A percentile compares a stretch with the other conserved stretches of the same genome.
Conservation (phyloP, 2,888 invertebrate species). For the Nebria brevicollis region DNA sequence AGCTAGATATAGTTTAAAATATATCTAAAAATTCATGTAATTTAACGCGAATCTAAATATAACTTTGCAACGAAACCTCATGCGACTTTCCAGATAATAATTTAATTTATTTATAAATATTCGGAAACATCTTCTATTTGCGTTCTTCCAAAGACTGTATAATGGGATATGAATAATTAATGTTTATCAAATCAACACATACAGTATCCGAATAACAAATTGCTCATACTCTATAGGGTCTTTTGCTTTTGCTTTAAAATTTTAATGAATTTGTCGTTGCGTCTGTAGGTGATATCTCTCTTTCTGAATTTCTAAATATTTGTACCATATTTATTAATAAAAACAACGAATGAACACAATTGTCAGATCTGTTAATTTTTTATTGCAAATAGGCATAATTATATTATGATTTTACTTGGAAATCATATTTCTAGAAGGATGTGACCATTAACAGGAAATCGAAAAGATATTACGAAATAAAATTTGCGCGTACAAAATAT, state of each 20-base stretch:
- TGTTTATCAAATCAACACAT: background rate
- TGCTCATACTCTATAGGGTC: background rate
- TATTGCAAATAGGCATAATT: too few relatives aligned
- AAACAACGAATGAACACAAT: too few relatives aligned
- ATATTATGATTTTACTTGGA: too few relatives aligned
- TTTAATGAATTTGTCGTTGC: background rate
- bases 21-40: too few relatives aligned
- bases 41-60: too few relatives aligned
- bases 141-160: background rate
- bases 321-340: too few relatives aligned
- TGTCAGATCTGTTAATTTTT: too few relatives aligned
- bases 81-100: background rate
- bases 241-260: background rate
- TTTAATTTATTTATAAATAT: background rate
- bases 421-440: too few relatives aligned
- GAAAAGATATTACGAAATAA: too few relatives aligned
- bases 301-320: background rate
- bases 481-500: too few relatives aligned
- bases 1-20: background rate
- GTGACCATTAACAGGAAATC: too few relatives aligned
- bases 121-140: background rate
- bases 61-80: background rate
- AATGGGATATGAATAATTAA: background rate
- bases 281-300: background rate
- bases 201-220: background rate